Evolutionary conservation across 2,113 vertebrate species (phyloP).

Genomic region (Naja naja): DNA sequence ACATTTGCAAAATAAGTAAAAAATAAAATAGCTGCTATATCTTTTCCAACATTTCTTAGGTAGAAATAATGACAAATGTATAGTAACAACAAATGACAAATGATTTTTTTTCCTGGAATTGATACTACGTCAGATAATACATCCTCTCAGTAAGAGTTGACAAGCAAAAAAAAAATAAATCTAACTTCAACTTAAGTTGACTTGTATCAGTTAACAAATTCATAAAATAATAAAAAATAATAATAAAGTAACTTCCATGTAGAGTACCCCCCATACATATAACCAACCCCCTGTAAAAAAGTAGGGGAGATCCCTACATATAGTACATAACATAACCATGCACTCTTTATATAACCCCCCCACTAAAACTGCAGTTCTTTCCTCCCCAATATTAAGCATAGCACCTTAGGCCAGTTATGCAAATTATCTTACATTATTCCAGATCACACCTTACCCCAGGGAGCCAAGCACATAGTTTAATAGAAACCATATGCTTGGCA

Average conservation of each 20-base stretch:
- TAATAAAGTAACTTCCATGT: not conserved
- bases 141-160: not conserved
- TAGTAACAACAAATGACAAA: not conserved
- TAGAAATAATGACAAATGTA: not conserved
- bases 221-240: not conserved
- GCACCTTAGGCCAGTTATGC: not conserved
- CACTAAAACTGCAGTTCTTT: not conserved
- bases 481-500: not conserved
- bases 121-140: not conserved
- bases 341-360: not conserved
- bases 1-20: not conserved
- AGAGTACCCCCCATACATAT: not conserved
- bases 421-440: not conserved
- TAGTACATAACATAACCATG: not conserved
- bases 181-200: not conserved
- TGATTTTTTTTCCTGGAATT: not conserved
- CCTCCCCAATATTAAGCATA: not conserved
- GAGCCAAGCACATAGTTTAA: not conserved
- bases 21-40: not conserved
- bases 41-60: not conserved
- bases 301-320: not conserved
- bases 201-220: not conserved
- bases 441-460: not conserved
- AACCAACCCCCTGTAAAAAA: not conserved
- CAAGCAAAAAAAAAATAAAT: not conserved